Base-by-base conservation (phyloP, 30 jellyfish, hydroid and myxozoan species). In the Aurelia aurita complex sp. Pacific region DNA sequence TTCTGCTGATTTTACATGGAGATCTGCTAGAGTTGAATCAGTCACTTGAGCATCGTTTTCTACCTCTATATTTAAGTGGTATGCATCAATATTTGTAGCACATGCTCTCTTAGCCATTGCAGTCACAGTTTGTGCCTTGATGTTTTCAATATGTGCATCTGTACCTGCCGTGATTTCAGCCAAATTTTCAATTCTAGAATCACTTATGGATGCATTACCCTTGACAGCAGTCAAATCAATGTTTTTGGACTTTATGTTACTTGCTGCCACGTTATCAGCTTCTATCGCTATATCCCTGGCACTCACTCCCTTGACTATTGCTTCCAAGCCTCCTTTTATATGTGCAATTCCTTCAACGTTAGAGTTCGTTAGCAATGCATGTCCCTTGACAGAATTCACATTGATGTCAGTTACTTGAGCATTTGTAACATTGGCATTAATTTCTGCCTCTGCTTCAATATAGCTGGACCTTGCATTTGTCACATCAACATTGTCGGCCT, bases 31-130 rank as follows among this genome's bases (percentile, higher is more conserved):
- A 10, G 32, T 61, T 61, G 70, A n/a, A 15, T 23, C 70, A 61
- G 70, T 17, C 14, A 61, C 38, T 5, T 5, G 10, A 17, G 36
- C 70, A 12, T 10, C 11, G 70, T 15, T 23, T 13, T 61, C 10
- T 9, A 4, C 70, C 32, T 17, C 12, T 61, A 61, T 17, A 61
- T 61, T 23, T 1, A 23, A 11, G 32, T 61, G 4, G 70, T 10
- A 9, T 61, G 70, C 70, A 61, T n/a, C 32, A 61, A 61, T 61
- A 61, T 61, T 61, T 61, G 13, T n/a, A 13, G 70, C 70, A 61
- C 36, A n/a, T 17, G 13, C 36, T 9, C 10, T 61, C 12, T 11
- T 61, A 2, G 70, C 70, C 36, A 3, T 61, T 61, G 70, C 70
- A 61, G 15, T 11, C 36, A 61, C 13, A 61, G 32, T 3, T 17